Evolutionary conservation across 2,888 invertebrate species (phyloP).

Genomic region (Dynastes hyllus): DNA sequence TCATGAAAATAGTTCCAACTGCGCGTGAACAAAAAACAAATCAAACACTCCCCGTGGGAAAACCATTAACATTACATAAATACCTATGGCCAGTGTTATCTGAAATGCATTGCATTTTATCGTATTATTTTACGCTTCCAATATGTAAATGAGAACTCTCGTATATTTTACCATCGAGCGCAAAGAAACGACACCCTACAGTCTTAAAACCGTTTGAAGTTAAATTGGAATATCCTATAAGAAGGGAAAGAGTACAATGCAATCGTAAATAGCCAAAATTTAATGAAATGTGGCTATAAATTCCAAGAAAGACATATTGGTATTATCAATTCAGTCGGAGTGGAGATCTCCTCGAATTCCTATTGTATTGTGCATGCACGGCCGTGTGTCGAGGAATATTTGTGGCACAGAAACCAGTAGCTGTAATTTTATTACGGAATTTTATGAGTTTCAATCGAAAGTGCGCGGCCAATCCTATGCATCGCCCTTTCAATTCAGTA

Average conservation of each 20-base stretch:
- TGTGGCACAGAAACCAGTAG: conserved; percentile 34
- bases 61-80: too few relatives aligned
- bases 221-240: neutral
- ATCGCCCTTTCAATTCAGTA: conserved; percentile 52
- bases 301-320: conserved; percentile 38
- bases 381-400: conserved; percentile 17
- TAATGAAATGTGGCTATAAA: conserved; percentile 27
- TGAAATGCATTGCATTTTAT: neutral
- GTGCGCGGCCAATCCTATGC: conserved; percentile 49
- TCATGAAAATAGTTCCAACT: too few relatives aligned
- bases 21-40: too few relatives aligned
- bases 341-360: conserved; percentile 29
- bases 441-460: conserved; percentile 51
- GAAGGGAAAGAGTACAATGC: conserved; percentile 6
- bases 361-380: conserved; percentile 25
- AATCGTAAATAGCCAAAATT: conserved; percentile 27
- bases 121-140: conserved; percentile 2
- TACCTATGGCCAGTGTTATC: too few relatives aligned
- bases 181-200: neutral
- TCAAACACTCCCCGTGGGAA: too few relatives aligned
- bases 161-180: neutral
- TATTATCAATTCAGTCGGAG: conserved; percentile 30
- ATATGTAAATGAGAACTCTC: neutral
- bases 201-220: neutral
- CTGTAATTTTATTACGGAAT: conserved; percentile 52